Conservation (phyloP, 2,113 vertebrate species). For the Corythoichthys intestinalis region DNA sequence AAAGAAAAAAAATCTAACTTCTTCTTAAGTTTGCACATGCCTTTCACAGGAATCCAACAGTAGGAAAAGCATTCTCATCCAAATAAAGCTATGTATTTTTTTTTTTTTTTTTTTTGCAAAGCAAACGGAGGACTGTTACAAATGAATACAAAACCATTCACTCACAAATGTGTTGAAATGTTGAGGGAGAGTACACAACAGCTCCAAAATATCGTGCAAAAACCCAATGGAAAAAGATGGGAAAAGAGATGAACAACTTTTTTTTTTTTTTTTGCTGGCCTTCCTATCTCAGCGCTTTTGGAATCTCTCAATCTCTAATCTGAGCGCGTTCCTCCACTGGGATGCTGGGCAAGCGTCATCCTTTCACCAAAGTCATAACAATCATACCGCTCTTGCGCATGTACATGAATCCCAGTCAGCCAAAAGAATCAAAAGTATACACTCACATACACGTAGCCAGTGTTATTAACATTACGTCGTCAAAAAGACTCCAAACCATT, state of each 20-base stretch:
- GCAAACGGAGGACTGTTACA: slow-evolving; percentile 11
- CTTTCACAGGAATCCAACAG: slow-evolving; percentile 15
- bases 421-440: slow-evolving; percentile 9
- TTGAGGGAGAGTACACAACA: slow-evolving; percentile 13
- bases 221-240: slow-evolving; percentile 2
- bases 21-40: slow-evolving; percentile 14
- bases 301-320: slow-evolving; percentile 26
- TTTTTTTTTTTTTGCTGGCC: not conserved
- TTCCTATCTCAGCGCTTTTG: not conserved
- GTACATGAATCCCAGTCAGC: slow-evolving; percentile 41
- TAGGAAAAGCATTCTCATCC: slow-evolving; percentile 8
- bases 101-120: slow-evolving; percentile 37
- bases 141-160: slow-evolving; percentile 22
- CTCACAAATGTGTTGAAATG: slow-evolving; percentile 36
- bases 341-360: slow-evolving; percentile 22
- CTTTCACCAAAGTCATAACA: slow-evolving; percentile 45
- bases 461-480: not conserved
- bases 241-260: slow-evolving; percentile 10
- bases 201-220: slow-evolving; percentile 27
- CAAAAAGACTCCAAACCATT: too few relatives aligned
- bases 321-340: slow-evolving; percentile 32
- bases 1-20: slow-evolving; percentile 1
- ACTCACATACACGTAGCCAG: not conserved
- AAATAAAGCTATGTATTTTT: not conserved
- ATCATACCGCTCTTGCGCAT: slow-evolving; percentile 29